phyloP scores from a whole-genome alignment of 2,797 vertebrate species.

The Gallinago solitaria region DNA sequence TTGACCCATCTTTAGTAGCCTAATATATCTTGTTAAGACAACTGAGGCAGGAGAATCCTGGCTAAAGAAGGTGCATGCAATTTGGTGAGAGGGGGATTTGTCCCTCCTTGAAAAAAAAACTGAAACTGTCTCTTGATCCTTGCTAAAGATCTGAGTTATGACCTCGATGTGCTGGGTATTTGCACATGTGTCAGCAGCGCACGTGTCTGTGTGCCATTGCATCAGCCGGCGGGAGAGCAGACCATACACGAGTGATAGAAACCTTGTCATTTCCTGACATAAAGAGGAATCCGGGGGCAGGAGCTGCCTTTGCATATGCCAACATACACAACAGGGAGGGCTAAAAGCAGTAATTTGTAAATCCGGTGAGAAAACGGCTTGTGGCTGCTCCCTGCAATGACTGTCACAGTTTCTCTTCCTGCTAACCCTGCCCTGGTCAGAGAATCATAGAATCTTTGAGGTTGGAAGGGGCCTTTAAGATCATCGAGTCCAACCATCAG shows the following conservation, averaged over 20 bases:
- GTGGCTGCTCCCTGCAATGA: background rate
- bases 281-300: background rate
- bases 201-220: background rate
- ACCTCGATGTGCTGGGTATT: background rate
- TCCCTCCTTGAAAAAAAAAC: background rate
- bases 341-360: background rate
- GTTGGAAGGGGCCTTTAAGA: background rate
- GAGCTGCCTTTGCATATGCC: background rate
- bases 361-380: background rate
- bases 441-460: background rate
- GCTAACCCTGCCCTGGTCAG: background rate
- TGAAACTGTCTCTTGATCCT: background rate
- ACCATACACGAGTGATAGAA: rapidly evolving
- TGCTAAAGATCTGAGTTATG: background rate
- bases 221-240: background rate
- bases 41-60: background rate
- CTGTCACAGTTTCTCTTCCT: background rate
- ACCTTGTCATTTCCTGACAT: background rate
- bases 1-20: background rate
- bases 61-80: background rate
- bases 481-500: background rate
- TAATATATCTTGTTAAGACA: background rate
- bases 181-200: background rate
- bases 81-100: background rate
- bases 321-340: too few species aligned